These are phyloP conservation scores for Sylvia borin DNA, from an alignment of 2,797 vertebrate genomes.

Conservation along the genomic window DNA sequence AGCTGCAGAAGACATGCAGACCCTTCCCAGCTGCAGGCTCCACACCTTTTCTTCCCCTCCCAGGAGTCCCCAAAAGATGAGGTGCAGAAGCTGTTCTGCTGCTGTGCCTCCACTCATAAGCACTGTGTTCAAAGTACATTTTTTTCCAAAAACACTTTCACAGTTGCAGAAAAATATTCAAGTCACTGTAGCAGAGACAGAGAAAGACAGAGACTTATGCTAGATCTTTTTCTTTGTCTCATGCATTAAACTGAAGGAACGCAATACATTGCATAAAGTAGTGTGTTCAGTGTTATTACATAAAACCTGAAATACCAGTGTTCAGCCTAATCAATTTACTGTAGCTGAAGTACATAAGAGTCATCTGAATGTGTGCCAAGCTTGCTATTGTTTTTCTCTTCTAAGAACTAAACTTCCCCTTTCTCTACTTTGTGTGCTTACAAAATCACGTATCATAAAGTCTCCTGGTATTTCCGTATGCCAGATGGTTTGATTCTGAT, in stretches of 20 bases:
- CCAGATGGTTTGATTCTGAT: neutral
- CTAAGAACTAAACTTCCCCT: neutral
- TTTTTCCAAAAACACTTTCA: neutral
- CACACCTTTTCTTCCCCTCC: fast-evolving
- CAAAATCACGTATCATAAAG: neutral
- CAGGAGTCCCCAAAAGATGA: too few relatives aligned
- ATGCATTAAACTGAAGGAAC: neutral
- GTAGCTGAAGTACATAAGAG: neutral
- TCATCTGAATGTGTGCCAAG: neutral
- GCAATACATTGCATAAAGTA: neutral
- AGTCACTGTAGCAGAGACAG: neutral
- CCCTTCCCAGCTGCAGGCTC: neutral
- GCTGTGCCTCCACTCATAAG: neutral
- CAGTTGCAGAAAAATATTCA: neutral
- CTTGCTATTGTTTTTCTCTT: neutral
- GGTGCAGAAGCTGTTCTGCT: neutral
- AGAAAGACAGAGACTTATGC: neutral
- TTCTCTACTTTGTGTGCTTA: neutral
- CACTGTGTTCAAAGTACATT: fast-evolving
- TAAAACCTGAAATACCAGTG: neutral
- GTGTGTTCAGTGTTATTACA: neutral
- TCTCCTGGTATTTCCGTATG: neutral
- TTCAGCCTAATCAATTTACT: neutral
- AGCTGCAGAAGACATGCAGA: neutral
- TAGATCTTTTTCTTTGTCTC: neutral